A percentile compares a stretch with the other conserved stretches of the same genome.
phyloP scores from a whole-genome alignment of 2,113 vertebrate species.

The Tretioscincus oriximinensis region DNA sequence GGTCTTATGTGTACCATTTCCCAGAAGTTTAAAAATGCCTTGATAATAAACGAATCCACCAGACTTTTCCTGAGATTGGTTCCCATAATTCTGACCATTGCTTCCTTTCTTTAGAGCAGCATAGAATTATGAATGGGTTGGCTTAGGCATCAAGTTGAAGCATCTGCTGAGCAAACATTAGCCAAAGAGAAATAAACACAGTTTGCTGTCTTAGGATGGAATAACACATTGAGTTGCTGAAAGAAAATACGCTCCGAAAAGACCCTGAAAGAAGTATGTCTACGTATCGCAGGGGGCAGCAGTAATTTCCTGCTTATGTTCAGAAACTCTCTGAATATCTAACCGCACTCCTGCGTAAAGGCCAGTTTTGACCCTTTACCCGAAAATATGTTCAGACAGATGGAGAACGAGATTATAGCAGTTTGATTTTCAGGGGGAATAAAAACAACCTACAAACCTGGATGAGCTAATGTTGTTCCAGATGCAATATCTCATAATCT shows the following conservation, averaged over 20 bases:
- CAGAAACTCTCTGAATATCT: constrained; percentile 29
- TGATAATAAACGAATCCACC: neutral
- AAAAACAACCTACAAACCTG: constrained; percentile 36
- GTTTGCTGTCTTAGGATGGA: neutral
- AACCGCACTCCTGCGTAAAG: constrained; percentile 28
- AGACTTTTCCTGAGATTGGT: neutral
- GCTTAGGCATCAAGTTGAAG: neutral
- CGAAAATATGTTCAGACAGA: constrained; percentile 33
- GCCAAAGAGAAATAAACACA: constrained; percentile 5
- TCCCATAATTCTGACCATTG: neutral
- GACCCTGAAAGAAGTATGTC: neutral
- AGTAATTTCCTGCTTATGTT: constrained; percentile 22
- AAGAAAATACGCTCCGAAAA: constrained; percentile 19
- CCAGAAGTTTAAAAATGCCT: neutral
- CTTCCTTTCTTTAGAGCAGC: neutral
- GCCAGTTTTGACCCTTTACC: constrained; percentile 3
- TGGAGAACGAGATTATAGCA: constrained; percentile 40
- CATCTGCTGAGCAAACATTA: constrained; percentile 19
- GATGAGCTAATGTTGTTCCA: constrained; percentile 51
- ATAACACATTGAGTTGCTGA: neutral
- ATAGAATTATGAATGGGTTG: neutral
- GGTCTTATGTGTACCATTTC: neutral
- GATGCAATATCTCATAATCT: constrained; percentile 49
- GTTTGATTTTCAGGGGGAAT: constrained; percentile 23
- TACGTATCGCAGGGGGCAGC: constrained; percentile 24